Percentiles rank a stretch among this genome's conserved stretches.
These are phyloP conservation scores for Setophaga petechia DNA, from an alignment of 2,113 vertebrate species.

Conservation along the genomic window DNA sequence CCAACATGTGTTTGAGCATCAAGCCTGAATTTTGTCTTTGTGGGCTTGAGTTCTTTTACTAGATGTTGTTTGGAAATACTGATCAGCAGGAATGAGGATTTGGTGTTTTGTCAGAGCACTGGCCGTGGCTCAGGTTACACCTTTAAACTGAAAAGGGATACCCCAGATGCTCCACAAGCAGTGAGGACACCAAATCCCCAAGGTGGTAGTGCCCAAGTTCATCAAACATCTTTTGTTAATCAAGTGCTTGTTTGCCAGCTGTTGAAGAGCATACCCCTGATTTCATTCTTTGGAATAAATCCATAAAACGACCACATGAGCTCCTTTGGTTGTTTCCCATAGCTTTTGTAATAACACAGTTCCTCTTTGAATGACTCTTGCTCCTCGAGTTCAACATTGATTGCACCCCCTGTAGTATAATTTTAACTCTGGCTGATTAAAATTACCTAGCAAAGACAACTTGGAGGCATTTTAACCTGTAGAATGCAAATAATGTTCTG, in stretches of 20 bases:
- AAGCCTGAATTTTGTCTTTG: background rate
- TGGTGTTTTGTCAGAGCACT: background rate
- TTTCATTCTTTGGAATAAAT: background rate
- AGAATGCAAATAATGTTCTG: background rate
- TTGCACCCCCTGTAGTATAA: background rate
- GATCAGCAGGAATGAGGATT: background rate
- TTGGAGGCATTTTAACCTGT: background rate
- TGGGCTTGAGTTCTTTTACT: background rate
- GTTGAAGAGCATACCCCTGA: background rate
- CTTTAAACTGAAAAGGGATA: background rate
- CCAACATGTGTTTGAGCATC: background rate
- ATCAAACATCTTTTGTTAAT: background rate
- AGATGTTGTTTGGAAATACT: background rate
- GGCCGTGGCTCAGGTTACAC: background rate
- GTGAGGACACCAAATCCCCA: background rate
- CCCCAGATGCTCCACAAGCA: background rate
- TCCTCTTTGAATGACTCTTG: background rate
- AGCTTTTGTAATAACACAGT: background rate
- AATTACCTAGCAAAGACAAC: background rate
- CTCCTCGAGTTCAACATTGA: background rate
- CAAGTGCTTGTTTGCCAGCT: background rate
- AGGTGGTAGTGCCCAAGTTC: background rate
- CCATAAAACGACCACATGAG: background rate
- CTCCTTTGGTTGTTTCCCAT: background rate
- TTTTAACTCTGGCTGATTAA: conserved; percentile 9